Percentiles rank a stretch among this genome's conserved stretches.
Conservation (phyloP, 2,888 invertebrate species). For the Agriopis marginaria region DNA sequence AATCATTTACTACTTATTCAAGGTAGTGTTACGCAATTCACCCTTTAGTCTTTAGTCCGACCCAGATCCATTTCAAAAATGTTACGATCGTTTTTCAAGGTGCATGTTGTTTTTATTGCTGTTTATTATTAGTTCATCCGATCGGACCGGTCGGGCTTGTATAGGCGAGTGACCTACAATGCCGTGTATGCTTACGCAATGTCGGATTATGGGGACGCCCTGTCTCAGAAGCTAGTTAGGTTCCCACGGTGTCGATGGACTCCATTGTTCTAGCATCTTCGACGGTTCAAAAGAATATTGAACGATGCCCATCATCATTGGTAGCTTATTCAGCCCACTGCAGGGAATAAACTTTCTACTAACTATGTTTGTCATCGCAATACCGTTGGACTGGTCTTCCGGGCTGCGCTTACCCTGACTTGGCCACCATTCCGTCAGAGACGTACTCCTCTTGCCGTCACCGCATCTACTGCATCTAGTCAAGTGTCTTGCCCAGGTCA, state of each 20-base stretch:
- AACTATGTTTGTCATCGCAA: background rate
- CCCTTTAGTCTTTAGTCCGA: constrained; percentile 33
- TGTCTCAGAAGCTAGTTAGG: constrained; percentile 34
- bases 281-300: background rate
- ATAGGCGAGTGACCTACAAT: constrained; percentile 73
- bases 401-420: too few species aligned
- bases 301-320: background rate
- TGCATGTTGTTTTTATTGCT: constrained; percentile 38
- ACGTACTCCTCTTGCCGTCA: too few species aligned
- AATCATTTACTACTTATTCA: constrained; percentile 23
- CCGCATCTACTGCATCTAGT: too few species aligned
- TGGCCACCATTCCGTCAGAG: too few species aligned
- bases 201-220: constrained; percentile 39
- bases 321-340: background rate
- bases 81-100: constrained; percentile 42
- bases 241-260: constrained; percentile 37
- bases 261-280: background rate
- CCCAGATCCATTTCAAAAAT: constrained; percentile 35
- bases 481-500: too few species aligned
- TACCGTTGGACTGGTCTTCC: too few species aligned
- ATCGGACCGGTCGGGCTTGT: constrained; percentile 65
- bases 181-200: constrained; percentile 65
- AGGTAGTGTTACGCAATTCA: constrained; percentile 41
- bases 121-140: constrained; percentile 40
- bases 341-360: background rate